These are phyloP conservation scores for Nasalis larvatus DNA, from an alignment of 2,113 vertebrate species.

Conservation along the genomic window DNA sequence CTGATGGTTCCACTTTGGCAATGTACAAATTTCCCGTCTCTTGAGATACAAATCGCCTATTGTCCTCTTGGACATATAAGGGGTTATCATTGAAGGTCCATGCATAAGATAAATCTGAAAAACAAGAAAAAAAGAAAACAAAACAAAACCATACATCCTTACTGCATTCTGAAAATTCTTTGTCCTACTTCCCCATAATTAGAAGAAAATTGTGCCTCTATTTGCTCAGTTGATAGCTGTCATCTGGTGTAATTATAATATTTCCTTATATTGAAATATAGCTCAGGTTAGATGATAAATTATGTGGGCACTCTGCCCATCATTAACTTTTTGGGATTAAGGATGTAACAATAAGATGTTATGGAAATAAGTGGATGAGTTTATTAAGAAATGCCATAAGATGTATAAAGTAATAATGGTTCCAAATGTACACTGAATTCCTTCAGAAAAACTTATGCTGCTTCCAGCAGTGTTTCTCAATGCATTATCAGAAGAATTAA, in stretches of 20 bases:
- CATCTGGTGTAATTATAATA: background rate
- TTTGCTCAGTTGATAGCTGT: background rate
- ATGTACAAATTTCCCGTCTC: constrained; percentile 90
- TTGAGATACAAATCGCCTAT: constrained; percentile 89
- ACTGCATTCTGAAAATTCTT: background rate
- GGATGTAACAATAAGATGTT: background rate
- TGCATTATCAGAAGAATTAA: background rate
- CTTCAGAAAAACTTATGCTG: background rate
- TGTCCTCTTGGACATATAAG: constrained; percentile 85
- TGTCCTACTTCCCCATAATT: background rate
- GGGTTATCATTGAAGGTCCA: constrained; percentile 90
- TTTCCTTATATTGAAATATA: background rate
- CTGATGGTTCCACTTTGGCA: constrained; percentile 90
- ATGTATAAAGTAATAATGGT: background rate
- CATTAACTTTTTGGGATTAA: background rate
- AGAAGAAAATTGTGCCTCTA: background rate
- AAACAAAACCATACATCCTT: background rate
- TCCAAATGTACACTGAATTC: background rate
- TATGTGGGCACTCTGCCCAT: too few relatives aligned
- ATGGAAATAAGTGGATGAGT: background rate
- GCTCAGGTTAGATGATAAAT: background rate
- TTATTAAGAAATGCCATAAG: background rate
- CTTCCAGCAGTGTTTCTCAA: background rate
- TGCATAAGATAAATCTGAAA: constrained; percentile 88
- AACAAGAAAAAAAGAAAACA: background rate